Conservation (phyloP, 2,888 invertebrate species). For the Lissocephala sabroskyi region DNA sequence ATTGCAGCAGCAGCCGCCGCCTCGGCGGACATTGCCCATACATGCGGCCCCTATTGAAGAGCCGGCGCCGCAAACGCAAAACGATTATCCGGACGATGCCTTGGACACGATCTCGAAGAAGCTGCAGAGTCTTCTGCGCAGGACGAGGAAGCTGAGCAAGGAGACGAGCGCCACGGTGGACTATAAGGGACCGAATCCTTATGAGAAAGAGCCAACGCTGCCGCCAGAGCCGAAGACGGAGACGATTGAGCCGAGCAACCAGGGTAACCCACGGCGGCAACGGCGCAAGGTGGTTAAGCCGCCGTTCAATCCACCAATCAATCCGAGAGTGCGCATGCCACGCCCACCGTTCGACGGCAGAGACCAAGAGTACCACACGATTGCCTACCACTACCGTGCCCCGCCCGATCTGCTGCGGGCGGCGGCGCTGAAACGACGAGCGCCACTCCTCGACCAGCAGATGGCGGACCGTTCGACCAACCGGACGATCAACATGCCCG, state of each 20-base stretch:
- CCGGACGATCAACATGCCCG: not conserved
- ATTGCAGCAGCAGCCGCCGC: not conserved
- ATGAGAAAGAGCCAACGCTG: not conserved
- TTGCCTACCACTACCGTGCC: conserved; percentile 9
- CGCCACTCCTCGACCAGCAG: not conserved
- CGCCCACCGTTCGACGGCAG: conserved; percentile 46
- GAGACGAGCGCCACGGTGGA: not conserved
- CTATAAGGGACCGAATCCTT: conserved; percentile 27
- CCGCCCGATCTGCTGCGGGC: conserved; percentile 7
- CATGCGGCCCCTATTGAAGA: not conserved
- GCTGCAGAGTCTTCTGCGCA: too few relatives aligned
- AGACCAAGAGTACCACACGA: conserved; percentile 43
- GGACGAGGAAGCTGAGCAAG: not conserved
- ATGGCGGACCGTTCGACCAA: too few relatives aligned
- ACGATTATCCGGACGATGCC: too few relatives aligned
- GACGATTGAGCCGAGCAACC: not conserved
- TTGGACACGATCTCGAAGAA: too few relatives aligned
- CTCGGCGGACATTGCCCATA: not conserved
- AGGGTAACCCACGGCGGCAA: conserved; percentile 9
- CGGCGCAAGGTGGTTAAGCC: conserved; percentile 15
- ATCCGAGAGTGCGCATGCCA: conserved; percentile 42
- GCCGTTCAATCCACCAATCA: conserved; percentile 37
- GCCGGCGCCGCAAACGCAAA: not conserved
- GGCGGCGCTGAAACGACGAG: not conserved
- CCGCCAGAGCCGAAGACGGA: not conserved